Conservation (phyloP, 92 coral and sea anemone genomes). For the Palythoa heliodiscus region DNA sequence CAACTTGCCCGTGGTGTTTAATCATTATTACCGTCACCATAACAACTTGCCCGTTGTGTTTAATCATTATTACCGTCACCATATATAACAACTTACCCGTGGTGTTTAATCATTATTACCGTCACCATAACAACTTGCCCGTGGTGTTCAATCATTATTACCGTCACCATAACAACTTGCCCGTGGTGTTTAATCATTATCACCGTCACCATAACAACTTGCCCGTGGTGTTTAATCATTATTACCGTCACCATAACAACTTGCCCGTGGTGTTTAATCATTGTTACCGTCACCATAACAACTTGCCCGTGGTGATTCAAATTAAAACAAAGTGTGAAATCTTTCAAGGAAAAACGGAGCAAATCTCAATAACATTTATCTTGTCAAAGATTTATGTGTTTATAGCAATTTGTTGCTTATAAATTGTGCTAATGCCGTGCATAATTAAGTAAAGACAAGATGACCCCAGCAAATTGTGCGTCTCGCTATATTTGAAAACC, state of each 20-base stretch:
- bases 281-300: no score
- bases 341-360: no score
- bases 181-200: no score
- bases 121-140: background rate
- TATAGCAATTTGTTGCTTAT: no score
- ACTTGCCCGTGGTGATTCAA: background rate
- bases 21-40: no score
- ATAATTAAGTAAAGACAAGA: background rate
- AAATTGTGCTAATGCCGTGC: background rate
- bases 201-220: background rate
- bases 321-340: no score
- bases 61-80: no score
- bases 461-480: background rate
- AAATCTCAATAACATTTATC: no score
- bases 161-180: background rate
- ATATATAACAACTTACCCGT: background rate
- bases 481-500: background rate
- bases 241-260: background rate
- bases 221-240: background rate
- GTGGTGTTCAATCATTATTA: background rate
- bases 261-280: no score
- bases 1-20: background rate
- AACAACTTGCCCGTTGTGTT: background rate
- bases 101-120: no score
- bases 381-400: no score